phyloP scores from a whole-genome alignment of 2,113 vertebrate genomes.

The Dipodomys stephensi region DNA sequence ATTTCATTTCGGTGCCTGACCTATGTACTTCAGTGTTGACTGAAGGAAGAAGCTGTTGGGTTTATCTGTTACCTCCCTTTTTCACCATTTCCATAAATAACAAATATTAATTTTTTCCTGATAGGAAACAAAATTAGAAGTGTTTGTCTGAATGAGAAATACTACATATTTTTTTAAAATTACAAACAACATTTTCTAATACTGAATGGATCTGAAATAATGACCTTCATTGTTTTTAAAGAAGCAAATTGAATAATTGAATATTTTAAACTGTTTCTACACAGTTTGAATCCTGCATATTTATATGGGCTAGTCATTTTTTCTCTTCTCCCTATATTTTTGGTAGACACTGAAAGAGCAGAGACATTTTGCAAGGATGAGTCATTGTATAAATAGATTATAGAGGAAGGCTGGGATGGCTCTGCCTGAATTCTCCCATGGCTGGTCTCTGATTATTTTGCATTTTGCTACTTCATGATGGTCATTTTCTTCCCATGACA shows the following conservation, averaged over 20 bases:
- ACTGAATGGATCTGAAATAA: background rate
- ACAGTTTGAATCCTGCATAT: background rate
- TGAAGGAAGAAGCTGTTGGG: background rate
- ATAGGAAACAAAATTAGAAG: background rate
- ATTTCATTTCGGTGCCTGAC: background rate
- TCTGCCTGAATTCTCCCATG: background rate
- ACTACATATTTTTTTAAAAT: background rate
- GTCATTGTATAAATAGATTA: background rate
- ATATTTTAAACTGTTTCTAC: background rate
- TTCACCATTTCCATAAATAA: background rate
- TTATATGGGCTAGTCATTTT: background rate
- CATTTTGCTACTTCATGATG: background rate
- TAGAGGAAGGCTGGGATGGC: background rate
- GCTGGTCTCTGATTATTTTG: background rate
- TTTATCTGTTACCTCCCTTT: background rate
- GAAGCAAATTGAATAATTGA: conserved; percentile 3
- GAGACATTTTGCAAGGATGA: background rate
- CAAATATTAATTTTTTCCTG: background rate
- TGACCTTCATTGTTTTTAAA: conserved; percentile 12
- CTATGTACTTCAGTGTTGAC: background rate
- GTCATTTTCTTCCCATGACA: background rate
- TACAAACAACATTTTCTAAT: background rate
- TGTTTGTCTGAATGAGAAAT: background rate
- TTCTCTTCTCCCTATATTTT: background rate
- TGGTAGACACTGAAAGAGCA: background rate